Percentiles rank a stretch among this genome's conserved stretches.
Evolutionary conservation across 1,140 invertebrate genomes (phyloP).

Genomic region (Drosophila lacteicornis): DNA sequence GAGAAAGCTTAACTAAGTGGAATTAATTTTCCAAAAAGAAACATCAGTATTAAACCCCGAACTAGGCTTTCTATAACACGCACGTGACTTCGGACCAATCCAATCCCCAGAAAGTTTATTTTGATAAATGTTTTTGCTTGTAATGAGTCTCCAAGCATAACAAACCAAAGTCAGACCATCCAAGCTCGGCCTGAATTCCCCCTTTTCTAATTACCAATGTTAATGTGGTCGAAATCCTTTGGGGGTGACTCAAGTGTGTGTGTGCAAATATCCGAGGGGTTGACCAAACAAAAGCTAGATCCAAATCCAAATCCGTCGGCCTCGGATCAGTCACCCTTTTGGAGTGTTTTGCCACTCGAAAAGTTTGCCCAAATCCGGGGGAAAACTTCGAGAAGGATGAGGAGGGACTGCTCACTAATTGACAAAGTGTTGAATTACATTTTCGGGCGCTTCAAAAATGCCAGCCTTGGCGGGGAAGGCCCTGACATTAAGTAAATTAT

Average conservation of each 20-base stretch:
- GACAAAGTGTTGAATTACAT: conserved; percentile 81
- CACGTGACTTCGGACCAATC: conserved; percentile 17
- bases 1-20: background rate
- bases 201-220: conserved; percentile 74
- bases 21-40: background rate
- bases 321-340: conserved; percentile 66
- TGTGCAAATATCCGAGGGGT: conserved; percentile 56
- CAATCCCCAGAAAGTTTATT: conserved; percentile 39
- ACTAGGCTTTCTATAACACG: background rate
- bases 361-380: conserved; percentile 14
- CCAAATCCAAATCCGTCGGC: conserved; percentile 1
- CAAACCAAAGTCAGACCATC: conserved; percentile 22
- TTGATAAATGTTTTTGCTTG: conserved; percentile 43
- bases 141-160: conserved; percentile 33
- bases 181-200: conserved; percentile 9
- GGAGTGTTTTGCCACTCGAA: conserved; percentile 43
- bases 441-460: conserved; percentile 60
- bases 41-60: background rate
- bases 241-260: conserved; percentile 50
- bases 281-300: conserved; percentile 14
- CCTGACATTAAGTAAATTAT: conserved; percentile 84
- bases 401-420: conserved; percentile 57
- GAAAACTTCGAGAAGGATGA: conserved; percentile 13
- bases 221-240: conserved; percentile 65
- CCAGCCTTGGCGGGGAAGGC: conserved; percentile 30